phyloP scores from a whole-genome alignment of 2,888 invertebrate species.

The Drosophila mercatorum region DNA sequence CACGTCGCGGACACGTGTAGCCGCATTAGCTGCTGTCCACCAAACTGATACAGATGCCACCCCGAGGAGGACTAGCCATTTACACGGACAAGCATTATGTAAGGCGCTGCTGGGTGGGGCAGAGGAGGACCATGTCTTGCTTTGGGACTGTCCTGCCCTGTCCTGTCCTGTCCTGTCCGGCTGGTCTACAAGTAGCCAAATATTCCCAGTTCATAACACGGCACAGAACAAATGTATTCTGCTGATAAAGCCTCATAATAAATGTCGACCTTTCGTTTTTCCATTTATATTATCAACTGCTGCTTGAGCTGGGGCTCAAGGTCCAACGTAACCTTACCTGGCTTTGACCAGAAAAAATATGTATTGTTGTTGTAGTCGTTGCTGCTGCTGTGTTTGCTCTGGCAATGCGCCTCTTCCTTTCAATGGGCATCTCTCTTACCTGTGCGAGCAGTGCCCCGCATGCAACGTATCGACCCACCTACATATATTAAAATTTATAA shows the following conservation, averaged over 20 bases:
- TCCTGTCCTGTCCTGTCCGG: constrained; percentile 44
- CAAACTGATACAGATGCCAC: constrained; percentile 78
- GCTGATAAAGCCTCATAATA: constrained; percentile 84
- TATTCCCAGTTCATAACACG: constrained; percentile 75
- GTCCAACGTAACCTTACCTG: constrained; percentile 30
- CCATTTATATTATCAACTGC: constrained; percentile 84
- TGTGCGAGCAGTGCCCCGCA: constrained; percentile 9
- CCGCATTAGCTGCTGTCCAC: constrained; percentile 54
- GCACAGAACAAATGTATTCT: constrained; percentile 83
- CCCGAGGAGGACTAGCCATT: constrained; percentile 67
- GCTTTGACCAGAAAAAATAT: constrained; percentile 35
- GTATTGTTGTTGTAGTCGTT: constrained; percentile 21
- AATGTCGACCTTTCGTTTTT: constrained; percentile 85
- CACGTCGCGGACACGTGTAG: constrained; percentile 38
- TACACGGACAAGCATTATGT: constrained; percentile 36
- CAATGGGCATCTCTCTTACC: constrained; percentile 36
- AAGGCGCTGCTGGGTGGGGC: not conserved
- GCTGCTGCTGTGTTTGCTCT: constrained; percentile 27
- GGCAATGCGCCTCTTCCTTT: constrained; percentile 12
- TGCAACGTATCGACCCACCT: constrained; percentile 44
- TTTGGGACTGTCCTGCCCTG: constrained; percentile 39
- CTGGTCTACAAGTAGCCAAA: constrained; percentile 64
- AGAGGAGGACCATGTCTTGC: constrained; percentile 6
- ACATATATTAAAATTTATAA: constrained; percentile 78
- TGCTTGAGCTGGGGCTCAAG: constrained; percentile 36